A percentile compares a stretch with the other conserved stretches of the same genome.
phyloP scores from a whole-genome alignment of 2,113 vertebrate species.

The Gymnorhina tibicen region DNA sequence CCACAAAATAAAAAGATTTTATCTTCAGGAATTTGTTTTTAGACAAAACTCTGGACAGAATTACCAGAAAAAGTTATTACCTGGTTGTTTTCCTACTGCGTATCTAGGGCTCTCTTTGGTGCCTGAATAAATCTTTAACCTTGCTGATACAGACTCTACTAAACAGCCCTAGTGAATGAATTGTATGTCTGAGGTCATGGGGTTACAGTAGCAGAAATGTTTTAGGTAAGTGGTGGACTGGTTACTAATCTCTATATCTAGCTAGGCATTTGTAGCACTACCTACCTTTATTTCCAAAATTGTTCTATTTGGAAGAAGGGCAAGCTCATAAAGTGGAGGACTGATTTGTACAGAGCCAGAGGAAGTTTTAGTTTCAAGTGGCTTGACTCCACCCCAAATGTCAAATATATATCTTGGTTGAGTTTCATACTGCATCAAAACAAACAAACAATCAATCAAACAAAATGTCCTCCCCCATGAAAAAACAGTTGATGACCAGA shows the following conservation, averaged over 20 bases:
- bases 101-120: not conserved
- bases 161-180: not conserved
- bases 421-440: not conserved
- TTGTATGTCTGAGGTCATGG: not conserved
- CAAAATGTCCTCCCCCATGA: not conserved
- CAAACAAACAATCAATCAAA: not conserved
- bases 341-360: not conserved
- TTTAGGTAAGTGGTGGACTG: not conserved
- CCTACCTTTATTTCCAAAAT: not conserved
- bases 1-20: not conserved
- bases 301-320: not conserved
- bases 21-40: not conserved
- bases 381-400: not conserved
- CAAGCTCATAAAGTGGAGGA: not conserved
- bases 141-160: not conserved
- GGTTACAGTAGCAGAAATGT: not conserved
- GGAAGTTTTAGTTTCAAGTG: not conserved
- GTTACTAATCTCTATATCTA: not conserved
- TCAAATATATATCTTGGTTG: not conserved
- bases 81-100: accelerated
- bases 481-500: not conserved
- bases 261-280: not conserved
- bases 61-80: not conserved
- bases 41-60: not conserved
- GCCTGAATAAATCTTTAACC: not conserved